A percentile compares a stretch with the other conserved stretches of the same genome.
These are phyloP conservation scores for Danio aesculapii DNA, from an alignment of 2,797 vertebrate genomes.

Conservation along the genomic window DNA sequence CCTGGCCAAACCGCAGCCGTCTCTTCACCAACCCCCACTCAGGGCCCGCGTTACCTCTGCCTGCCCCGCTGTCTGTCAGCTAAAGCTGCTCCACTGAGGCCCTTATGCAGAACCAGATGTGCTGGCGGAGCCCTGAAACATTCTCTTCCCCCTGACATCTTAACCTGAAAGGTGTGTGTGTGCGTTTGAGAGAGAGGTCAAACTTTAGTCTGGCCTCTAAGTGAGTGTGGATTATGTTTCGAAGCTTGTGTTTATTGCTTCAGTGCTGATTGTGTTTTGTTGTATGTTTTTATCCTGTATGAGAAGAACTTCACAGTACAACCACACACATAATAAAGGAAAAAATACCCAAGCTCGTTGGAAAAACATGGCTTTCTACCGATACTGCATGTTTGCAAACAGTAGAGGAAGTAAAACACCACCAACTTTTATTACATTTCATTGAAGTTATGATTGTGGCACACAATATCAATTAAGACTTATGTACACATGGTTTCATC, in stretches of 20 bases:
- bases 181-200: constrained; percentile 19
- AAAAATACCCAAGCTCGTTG: too few species aligned
- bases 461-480: too few species aligned
- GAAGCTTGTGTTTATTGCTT: constrained; percentile 38
- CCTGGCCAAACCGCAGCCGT: constrained; percentile 50
- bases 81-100: constrained; percentile 41
- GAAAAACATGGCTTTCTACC: too few species aligned
- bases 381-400: too few species aligned
- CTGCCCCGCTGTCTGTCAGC: constrained; percentile 59
- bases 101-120: constrained; percentile 64
- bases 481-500: too few species aligned
- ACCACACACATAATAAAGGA: background rate
- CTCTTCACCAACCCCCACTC: constrained; percentile 13
- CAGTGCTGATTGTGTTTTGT: constrained; percentile 32
- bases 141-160: constrained; percentile 41
- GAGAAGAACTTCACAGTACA: constrained; percentile 7
- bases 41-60: constrained; percentile 57
- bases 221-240: constrained; percentile 40
- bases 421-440: too few species aligned
- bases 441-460: too few species aligned
- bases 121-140: constrained; percentile 51
- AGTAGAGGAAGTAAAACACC: too few species aligned
- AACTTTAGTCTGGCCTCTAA: constrained; percentile 41
- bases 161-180: constrained; percentile 45
- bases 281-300: constrained; percentile 11